Base-by-base conservation (phyloP, 2,888 invertebrate species). In the Synergus japonicus region DNA sequence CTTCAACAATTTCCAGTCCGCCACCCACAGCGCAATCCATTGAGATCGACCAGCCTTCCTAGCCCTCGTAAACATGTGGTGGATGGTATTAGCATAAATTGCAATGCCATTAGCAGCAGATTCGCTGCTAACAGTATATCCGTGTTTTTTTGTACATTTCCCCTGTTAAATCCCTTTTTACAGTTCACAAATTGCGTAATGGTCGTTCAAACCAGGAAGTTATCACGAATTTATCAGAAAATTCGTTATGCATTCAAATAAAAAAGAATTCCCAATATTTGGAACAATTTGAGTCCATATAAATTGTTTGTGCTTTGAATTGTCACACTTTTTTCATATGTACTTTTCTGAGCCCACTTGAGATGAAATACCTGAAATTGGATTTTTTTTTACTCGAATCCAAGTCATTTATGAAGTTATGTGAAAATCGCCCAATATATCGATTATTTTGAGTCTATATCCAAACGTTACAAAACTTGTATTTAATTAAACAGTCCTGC, bases 1-100 rank as follows among this genome's bases (percentile, higher is more conserved):
- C 81, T 80, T 79, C 77, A 67, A 79, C 81, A 82, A 76, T 84
- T 84, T 82, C 80, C 81, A 77, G 79, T 76, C 78, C 81, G 79
- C 77, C 76, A 82, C 82, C 79, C 80, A 37, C 64, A 76, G 76
- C 80, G 82, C 82, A 82, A 81, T 81, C 78, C 80, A 46, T 18
- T 13, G 44, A 67, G 67, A 67, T 46, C 67, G 46, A 67, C 54
- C 54, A 54, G 4, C 73, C 29, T 54, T 73, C 10, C 73, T 54
- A 54, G 73, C n/a, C 10, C 73, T 73, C 73, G 73, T 73, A 73
- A 73, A 73, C 73, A 73, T 73, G 73, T 73, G 73, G 73, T 73
- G 73, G 73, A 54, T 54, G 73, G 73, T 73, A 73, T 73, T 73
- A 73, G 73, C 73, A 73, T 73, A 73, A 73, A 73, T 73, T 73